A percentile compares a stretch with the other conserved stretches of the same genome.
phyloP scores from a whole-genome alignment of 2,888 invertebrate species.

The Caenorhabditis zanzibari region DNA sequence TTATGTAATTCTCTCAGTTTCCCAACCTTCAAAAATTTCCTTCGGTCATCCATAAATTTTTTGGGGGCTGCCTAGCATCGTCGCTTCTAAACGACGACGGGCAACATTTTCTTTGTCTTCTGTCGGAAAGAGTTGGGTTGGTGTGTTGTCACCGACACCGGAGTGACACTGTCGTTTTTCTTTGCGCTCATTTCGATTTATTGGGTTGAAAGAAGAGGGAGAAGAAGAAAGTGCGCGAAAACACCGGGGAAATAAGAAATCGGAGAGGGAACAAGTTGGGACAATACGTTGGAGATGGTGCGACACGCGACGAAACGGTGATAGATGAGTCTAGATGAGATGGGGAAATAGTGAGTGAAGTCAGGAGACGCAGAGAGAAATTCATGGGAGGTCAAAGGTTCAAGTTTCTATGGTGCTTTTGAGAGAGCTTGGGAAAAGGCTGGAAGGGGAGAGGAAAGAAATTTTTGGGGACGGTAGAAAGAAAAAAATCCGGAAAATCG shows the following conservation, averaged over 20 bases:
- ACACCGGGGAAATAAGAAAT: slow-evolving; percentile 12
- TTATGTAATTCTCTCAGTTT: slow-evolving; percentile 10
- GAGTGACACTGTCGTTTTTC: neutral
- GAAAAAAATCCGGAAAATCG: too few relatives aligned
- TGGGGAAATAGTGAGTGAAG: neutral
- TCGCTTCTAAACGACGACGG: neutral
- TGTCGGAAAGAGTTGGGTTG: slow-evolving; percentile 5
- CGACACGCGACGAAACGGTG: slow-evolving; percentile 50
- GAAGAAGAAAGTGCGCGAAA: slow-evolving; percentile 54
- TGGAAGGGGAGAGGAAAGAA: neutral
- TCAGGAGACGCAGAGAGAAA: slow-evolving; percentile 5
- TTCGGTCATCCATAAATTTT: slow-evolving; percentile 46
- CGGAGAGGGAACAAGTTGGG: slow-evolving; percentile 48
- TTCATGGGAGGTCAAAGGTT: slow-evolving; percentile 36
- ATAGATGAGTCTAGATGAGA: slow-evolving; percentile 41
- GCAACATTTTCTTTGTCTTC: slow-evolving; percentile 51
- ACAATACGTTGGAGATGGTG: slow-evolving; percentile 42
- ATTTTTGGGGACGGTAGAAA: neutral
- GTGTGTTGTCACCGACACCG: slow-evolving; percentile 15
- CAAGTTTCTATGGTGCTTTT: slow-evolving; percentile 35
- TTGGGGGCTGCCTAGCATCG: neutral
- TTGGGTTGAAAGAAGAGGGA: slow-evolving; percentile 27
- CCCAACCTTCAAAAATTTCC: slow-evolving; percentile 37
- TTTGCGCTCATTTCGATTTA: slow-evolving; percentile 54
- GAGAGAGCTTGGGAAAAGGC: neutral